Evolutionary conservation across 2,797 vertebrate species (phyloP).

Genomic region (Danio jaintianensis): DNA sequence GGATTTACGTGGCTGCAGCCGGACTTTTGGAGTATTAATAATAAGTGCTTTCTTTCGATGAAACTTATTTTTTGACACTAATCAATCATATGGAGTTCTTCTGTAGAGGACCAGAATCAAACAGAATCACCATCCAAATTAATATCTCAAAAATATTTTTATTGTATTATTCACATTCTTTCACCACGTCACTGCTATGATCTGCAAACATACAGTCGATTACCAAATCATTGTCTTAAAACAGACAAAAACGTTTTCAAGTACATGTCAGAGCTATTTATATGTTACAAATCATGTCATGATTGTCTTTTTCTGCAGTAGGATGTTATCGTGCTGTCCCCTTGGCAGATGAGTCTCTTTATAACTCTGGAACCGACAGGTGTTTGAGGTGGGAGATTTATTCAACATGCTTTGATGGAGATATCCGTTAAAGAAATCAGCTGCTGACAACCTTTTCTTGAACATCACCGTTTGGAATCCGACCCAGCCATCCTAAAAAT

Average conservation of each 20-base stretch:
- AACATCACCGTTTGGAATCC: conserved; percentile 84
- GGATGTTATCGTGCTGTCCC: conserved; percentile 13
- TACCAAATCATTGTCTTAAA: conserved; percentile 61
- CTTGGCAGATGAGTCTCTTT: conserved; percentile 41
- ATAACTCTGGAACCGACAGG: conserved; percentile 83
- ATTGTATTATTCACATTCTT: conserved; percentile 30
- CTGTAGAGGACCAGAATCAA: neutral
- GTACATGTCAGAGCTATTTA: neutral
- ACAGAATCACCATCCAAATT: neutral
- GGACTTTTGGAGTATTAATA: neutral
- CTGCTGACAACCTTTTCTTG: conserved; percentile 87
- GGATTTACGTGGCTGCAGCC: neutral
- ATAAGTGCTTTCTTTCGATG: neutral
- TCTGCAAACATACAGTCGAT: neutral
- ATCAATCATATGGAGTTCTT: neutral
- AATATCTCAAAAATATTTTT: neutral
- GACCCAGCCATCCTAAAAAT: conserved; percentile 88
- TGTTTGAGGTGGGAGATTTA: conserved; percentile 47
- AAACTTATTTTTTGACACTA: neutral
- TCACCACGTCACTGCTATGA: neutral
- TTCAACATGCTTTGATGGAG: conserved; percentile 82
- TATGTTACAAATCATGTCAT: neutral
- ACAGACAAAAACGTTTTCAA: conserved; percentile 60
- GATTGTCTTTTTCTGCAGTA: conserved; percentile 3
- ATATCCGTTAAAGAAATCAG: conserved; percentile 96